Conservation (phyloP, 2,888 invertebrate species). For the Pharmacophagus antenor region DNA sequence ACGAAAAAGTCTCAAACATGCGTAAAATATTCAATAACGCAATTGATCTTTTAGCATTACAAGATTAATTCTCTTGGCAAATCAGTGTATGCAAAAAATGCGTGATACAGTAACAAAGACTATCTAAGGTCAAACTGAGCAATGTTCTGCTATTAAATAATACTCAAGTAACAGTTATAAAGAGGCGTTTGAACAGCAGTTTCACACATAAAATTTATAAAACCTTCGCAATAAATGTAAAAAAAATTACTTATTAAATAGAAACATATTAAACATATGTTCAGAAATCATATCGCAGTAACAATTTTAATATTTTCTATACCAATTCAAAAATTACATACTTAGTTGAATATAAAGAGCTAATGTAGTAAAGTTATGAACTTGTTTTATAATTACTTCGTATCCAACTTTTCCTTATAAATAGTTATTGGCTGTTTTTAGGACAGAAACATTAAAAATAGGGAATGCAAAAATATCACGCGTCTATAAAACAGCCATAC, state of each 20-base stretch:
- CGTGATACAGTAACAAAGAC: conserved; percentile 22
- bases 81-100: conserved; percentile 11
- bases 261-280: no score
- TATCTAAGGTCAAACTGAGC: conserved; percentile 14
- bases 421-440: neutral
- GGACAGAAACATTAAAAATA: neutral
- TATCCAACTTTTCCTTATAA: neutral
- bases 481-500: conserved; percentile 12
- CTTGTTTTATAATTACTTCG: no score
- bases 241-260: no score
- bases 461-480: neutral
- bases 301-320: no score
- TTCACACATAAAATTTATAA: no score
- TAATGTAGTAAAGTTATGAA: no score
- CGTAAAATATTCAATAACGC: neutral
- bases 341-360: no score
- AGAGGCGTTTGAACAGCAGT: conserved; percentile 1
- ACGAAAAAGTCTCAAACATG: no score
- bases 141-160: conserved; percentile 18
- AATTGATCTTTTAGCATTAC: neutral
- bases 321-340: no score
- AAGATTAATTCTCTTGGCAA: neutral
- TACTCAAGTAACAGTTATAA: conserved; percentile 12
- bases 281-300: no score
- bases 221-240: no score